Percentiles rank a stretch among this genome's conserved stretches.
phyloP scores from a whole-genome alignment of 1,140 invertebrate genomes.

The Dendrolimus punctatus region DNA sequence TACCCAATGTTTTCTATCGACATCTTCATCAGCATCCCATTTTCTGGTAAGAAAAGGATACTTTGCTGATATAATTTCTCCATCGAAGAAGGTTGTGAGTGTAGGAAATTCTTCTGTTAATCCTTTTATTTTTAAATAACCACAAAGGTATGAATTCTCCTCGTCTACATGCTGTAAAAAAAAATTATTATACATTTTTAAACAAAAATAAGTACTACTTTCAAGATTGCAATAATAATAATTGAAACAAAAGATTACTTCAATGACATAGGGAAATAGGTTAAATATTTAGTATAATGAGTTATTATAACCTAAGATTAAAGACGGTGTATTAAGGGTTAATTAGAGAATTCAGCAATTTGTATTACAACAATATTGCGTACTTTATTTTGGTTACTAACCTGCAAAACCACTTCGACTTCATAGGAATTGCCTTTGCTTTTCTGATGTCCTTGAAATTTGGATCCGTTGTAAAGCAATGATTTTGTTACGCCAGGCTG shows the following conservation, averaged over 20 bases:
- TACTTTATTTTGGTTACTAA: slow-evolving; percentile 73
- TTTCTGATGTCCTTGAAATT: slow-evolving; percentile 96
- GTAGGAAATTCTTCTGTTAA: slow-evolving; percentile 97
- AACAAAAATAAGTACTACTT: slow-evolving; percentile 1
- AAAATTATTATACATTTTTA: slow-evolving; percentile 1
- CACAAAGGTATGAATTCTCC: slow-evolving; percentile 95
- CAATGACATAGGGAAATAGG: too few relatives aligned
- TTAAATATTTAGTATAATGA: too few relatives aligned
- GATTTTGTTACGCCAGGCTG: slow-evolving; percentile 92
- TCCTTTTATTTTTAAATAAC: slow-evolving; percentile 96
- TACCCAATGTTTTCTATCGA: slow-evolving; percentile 98
- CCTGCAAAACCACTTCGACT: slow-evolving; percentile 97
- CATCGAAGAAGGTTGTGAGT: slow-evolving; percentile 97
- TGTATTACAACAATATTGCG: slow-evolving; percentile 31
- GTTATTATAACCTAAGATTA: too few relatives aligned
- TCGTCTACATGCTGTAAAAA: slow-evolving; percentile 91
- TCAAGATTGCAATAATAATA: neutral
- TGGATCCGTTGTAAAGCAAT: slow-evolving; percentile 94
- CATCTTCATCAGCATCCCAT: slow-evolving; percentile 98
- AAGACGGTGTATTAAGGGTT: too few relatives aligned
- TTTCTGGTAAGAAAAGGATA: slow-evolving; percentile 97
- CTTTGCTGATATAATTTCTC: slow-evolving; percentile 96
- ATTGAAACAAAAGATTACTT: too few relatives aligned
- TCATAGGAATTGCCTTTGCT: slow-evolving; percentile 97
- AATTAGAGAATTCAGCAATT: neutral